These are phyloP conservation scores for Thecophora atra DNA, from an alignment of 2,888 invertebrate species.

Conservation along the genomic window DNA sequence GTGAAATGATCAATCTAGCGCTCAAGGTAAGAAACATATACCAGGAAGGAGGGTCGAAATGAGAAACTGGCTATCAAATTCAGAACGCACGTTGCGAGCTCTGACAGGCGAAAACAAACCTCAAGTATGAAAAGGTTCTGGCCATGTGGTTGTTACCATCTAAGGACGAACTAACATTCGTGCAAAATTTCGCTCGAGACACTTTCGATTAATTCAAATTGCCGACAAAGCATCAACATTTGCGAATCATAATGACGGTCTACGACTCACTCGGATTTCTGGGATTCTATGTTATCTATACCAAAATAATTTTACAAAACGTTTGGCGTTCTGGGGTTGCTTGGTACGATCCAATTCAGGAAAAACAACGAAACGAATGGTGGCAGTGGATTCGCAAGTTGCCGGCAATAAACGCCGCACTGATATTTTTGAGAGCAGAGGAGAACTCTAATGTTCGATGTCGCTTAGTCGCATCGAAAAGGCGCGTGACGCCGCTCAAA, in stretches of 20 bases:
- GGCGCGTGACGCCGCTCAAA: conserved; percentile 11
- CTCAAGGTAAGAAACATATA: no score
- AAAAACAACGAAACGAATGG: not conserved
- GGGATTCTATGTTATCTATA: not conserved
- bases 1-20: conserved; percentile 36
- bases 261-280: not conserved
- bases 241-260: not conserved
- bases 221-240: conserved; percentile 37
- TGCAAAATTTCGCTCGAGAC: conserved; percentile 25
- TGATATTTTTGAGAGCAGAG: not conserved
- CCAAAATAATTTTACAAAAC: not conserved
- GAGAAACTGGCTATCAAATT: conserved; percentile 40
- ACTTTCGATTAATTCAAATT: conserved; percentile 26
- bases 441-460: not conserved
- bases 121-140: conserved; percentile 40
- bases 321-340: not conserved
- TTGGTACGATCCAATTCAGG: not conserved
- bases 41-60: no score
- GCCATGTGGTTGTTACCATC: conserved; percentile 46
- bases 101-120: conserved; percentile 14
- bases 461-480: not conserved
- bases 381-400: not conserved
- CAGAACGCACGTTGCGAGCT: conserved; percentile 2
- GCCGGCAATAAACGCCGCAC: not conserved
- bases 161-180: conserved; percentile 42